Conservation (phyloP, 1,140 invertebrate species). For the Drosophila varians region DNA sequence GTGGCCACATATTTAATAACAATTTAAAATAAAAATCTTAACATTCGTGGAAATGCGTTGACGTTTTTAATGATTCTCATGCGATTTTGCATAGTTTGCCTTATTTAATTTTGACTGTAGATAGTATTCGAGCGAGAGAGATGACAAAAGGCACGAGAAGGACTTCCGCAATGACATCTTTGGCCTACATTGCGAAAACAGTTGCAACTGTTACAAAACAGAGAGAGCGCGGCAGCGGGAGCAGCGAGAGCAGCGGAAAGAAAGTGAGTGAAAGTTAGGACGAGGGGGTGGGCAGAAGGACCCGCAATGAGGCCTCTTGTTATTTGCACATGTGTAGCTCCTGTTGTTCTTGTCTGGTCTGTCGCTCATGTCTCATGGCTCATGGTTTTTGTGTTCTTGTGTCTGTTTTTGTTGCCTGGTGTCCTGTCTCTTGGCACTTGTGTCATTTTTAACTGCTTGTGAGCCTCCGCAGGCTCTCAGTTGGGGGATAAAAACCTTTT, state of each 20-base stretch:
- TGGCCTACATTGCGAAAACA: slow-evolving; percentile 79
- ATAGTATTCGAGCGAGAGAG: slow-evolving; percentile 30
- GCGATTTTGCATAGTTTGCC: background rate
- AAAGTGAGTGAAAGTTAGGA: background rate
- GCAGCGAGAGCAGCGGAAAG: background rate
- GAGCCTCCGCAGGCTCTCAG: slow-evolving; percentile 49
- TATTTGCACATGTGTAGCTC: slow-evolving; percentile 57
- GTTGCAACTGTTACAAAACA: slow-evolving; percentile 68
- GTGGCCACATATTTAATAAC: too few species aligned
- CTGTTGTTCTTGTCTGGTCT: slow-evolving; percentile 30
- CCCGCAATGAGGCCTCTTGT: slow-evolving; percentile 54
- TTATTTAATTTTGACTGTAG: slow-evolving; percentile 2
- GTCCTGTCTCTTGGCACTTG: slow-evolving; percentile 47
- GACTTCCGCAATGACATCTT: slow-evolving; percentile 50
- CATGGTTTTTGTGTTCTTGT: slow-evolving; percentile 12
- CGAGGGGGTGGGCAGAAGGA: slow-evolving; percentile 5
- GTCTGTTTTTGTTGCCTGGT: slow-evolving; percentile 13
- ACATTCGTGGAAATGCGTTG: too few species aligned
- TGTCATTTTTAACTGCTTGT: slow-evolving; percentile 74
- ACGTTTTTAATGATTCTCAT: too few species aligned
- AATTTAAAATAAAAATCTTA: too few species aligned
- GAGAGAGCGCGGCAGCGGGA: background rate
- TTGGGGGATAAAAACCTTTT: slow-evolving; percentile 58
- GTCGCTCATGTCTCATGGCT: too few species aligned
- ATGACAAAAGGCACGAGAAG: slow-evolving; percentile 38